A percentile compares a stretch with the other conserved stretches of the same genome.
Conservation (phyloP, 2,797 vertebrate species). For the Malacoraja senta region DNA sequence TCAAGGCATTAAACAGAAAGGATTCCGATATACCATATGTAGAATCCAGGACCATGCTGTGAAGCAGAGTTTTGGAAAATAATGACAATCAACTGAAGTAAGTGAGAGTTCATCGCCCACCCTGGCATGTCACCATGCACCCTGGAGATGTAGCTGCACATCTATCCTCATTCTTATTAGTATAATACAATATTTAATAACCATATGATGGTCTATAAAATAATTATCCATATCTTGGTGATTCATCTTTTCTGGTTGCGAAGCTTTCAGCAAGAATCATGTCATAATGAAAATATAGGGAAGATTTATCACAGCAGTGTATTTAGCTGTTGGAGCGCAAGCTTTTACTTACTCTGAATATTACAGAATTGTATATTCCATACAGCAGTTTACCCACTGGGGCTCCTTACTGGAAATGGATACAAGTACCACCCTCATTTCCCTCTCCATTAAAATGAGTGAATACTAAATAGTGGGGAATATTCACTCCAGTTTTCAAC, state of each 20-base stretch:
- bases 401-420: not conserved
- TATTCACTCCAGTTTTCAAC: no score
- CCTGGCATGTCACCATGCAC: not conserved
- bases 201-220: not conserved
- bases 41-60: not conserved
- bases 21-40: not conserved
- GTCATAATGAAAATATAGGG: not conserved
- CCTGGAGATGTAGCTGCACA: not conserved
- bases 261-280: not conserved
- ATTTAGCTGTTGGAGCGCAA: not conserved
- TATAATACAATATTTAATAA: not conserved
- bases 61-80: not conserved
- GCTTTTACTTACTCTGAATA: not conserved
- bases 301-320: not conserved
- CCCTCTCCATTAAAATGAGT: not conserved
- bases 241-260: not conserved
- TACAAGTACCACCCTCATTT: not conserved
- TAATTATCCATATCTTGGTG: not conserved
- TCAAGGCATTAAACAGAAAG: constrained; percentile 15
- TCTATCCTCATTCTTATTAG: not conserved
- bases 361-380: not conserved
- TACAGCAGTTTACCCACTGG: not conserved
- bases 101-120: not conserved
- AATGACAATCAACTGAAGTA: not conserved
- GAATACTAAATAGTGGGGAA: not conserved